Base-by-base conservation (phyloP, 2,113 vertebrate species). In the Neotragus moschatus region DNA sequence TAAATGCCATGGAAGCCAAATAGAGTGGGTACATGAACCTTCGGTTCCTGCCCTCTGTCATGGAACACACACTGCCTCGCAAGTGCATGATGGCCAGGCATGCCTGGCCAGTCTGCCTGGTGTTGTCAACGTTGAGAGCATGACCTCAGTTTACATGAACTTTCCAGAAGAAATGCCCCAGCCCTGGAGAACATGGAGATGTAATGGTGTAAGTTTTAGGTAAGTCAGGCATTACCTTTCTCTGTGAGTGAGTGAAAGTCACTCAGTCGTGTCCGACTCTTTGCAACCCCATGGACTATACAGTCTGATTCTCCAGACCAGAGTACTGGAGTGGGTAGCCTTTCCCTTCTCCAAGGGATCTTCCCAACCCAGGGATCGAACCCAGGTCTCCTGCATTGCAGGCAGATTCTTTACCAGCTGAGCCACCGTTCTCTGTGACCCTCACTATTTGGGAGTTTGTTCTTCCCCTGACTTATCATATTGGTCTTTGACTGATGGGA, bases 21-120 rank as follows among this genome's bases (percentile, higher is more conserved):
- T 30, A 56, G 14, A 77, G 39, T 26, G 4, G 1, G 2, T 30
- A 0, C n/a, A 16, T 30, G 21, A 6, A 10, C 3, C 79, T 33
- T 82, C 1, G 26, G 23, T 45, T 33, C 63, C 33, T 30, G 33
- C 84, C 4, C 28, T 51, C 43, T 53, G 11, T 49, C 61, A 12
- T 28, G 26, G 30, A 56, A 58, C 43, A 23, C 3, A 51, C 2
- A 11, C 13, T 4, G 39, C 33, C 51, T 9, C 25, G 1, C 45
- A n/a, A 75, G 11, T n/a, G 8, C 81, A 0, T 58, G 25, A 56
- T 25, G 43, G 30, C 7, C 21, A 55, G 7, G 61, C 70, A 61
- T 43, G 6, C 15, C n/a, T 17, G 53, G 16, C 8, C 39, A 1
- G 2, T 53, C 66, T 36, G 45, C 53, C 43, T 97, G 53, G 36